These are phyloP conservation scores for Phyllotreta striolata DNA, from an alignment of 2,888 invertebrate species.

Conservation along the genomic window DNA sequence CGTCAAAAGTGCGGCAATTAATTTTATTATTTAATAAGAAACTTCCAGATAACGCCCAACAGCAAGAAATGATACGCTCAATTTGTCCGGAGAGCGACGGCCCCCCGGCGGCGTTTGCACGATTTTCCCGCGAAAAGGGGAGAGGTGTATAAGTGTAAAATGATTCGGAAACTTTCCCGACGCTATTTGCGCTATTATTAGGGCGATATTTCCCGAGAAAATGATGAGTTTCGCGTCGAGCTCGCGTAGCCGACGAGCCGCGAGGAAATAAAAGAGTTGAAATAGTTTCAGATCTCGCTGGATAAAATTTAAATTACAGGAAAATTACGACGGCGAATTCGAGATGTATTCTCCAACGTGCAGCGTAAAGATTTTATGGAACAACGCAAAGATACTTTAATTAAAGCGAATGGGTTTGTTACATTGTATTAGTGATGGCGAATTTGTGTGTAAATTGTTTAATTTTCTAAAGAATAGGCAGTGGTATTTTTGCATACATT, in stretches of 20 bases:
- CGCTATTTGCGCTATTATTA: too few species aligned
- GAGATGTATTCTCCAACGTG: neutral
- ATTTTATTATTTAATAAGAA: slow-evolving; percentile 52
- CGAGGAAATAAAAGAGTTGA: too few species aligned
- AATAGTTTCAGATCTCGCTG: too few species aligned
- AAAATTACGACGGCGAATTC: slow-evolving; percentile 1
- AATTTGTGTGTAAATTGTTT: too few species aligned
- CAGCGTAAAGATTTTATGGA: slow-evolving; percentile 1
- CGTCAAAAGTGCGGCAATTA: slow-evolving; percentile 50
- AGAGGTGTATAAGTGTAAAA: neutral
- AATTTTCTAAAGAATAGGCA: too few species aligned
- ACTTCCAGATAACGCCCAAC: slow-evolving; percentile 46
- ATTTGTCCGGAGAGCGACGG: slow-evolving; percentile 34
- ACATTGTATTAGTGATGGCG: neutral
- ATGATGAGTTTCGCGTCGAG: too few species aligned
- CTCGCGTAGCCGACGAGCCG: too few species aligned
- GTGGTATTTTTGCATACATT: too few species aligned
- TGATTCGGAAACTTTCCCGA: too few species aligned
- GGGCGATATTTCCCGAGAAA: too few species aligned
- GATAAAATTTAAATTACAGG: slow-evolving; percentile 3
- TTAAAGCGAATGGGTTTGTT: neutral
- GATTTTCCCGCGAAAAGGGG: neutral
- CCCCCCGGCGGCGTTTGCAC: slow-evolving; percentile 2
- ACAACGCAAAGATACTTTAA: slow-evolving; percentile 1
- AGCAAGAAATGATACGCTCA: slow-evolving; percentile 39